Evolutionary conservation across 2,113 vertebrate genomes (phyloP), one percentile per base, ranked within the genome.

Genomic region (Phalacrocorax carbo): DNA sequence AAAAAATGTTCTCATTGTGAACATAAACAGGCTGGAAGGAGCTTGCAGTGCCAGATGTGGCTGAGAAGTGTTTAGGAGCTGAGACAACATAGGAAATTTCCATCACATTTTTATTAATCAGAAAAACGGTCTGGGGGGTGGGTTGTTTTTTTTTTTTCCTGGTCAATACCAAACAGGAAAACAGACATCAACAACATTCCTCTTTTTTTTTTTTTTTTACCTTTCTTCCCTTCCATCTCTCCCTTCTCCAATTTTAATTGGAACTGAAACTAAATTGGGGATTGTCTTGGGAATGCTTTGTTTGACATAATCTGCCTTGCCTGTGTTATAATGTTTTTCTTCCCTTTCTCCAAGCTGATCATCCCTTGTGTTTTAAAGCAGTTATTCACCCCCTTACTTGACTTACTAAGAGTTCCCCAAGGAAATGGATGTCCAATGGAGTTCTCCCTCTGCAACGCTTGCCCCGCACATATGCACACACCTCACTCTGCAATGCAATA

Each of bases 1-100:
- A 96, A 98, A 97, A 97, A 96, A 84, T 92, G 86, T 94, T 97
- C 90, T 97, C 93, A 76, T 36, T 61, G 86, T 70, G 96, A 96
- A 91, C 48, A 76, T 46, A 95, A 97, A 94, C 87, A 96, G 93
- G 61, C 89, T 69, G 82, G 85, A 94, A 93, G 80, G 73, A 90
- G 68, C 76, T 84, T 0, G 0, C 7, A 26, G 82, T 54, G 81
- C 96, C 97, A 98, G 96, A 96, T 94, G 97, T 91, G 80, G 80
- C 88, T 72, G 76, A 94, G 96, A 94, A 94, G 89, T 69, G 65
- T 85, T 93, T 77, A 92, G 97, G 94, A 84, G 87, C 60, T 4
- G 69, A 86, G 94, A 86, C 87, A 91, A 95, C 65, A 83, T 86
- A 49, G 19, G 93, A 96, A 91, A 93, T 96, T 97, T 85, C 96